A percentile compares a stretch with the other conserved stretches of the same genome.
These are phyloP conservation scores for Drosophila bipectinata DNA, from an alignment of 1,140 invertebrate species.

Conservation along the genomic window DNA sequence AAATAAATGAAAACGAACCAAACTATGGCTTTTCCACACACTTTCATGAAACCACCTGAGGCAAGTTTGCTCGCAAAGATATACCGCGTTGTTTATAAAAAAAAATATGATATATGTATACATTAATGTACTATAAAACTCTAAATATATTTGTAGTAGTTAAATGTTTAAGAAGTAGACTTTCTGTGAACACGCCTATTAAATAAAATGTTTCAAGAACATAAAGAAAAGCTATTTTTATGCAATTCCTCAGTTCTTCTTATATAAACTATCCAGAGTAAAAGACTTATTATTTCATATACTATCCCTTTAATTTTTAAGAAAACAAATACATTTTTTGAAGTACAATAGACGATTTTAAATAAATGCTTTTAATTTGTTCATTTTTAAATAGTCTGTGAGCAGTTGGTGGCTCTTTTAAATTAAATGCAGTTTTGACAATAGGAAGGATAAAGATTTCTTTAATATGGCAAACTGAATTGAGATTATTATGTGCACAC, in stretches of 20 bases:
- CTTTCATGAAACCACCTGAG: conserved; percentile 57
- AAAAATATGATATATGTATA: conserved; percentile 27
- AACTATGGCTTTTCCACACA: conserved; percentile 33
- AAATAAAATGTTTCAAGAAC: conserved; percentile 43
- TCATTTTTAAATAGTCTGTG: conserved; percentile 9
- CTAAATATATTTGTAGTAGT: conserved; percentile 53
- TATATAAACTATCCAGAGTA: no score
- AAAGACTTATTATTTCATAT: neutral
- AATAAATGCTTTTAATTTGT: conserved; percentile 26
- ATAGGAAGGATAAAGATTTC: neutral
- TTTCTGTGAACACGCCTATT: conserved; percentile 38
- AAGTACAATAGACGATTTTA: neutral
- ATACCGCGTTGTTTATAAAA: neutral
- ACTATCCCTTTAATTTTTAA: no score
- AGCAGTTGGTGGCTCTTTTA: conserved; percentile 1
- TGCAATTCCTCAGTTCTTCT: neutral
- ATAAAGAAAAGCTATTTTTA: conserved; percentile 4
- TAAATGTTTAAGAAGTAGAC: conserved; percentile 49
- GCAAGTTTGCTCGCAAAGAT: conserved; percentile 43
- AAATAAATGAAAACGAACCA: conserved; percentile 9
- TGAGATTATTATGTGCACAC: conserved; percentile 1
- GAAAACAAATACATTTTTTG: neutral
- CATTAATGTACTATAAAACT: conserved; percentile 38
- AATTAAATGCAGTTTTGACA: conserved; percentile 25
- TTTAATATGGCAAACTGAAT: conserved; percentile 6